Evolutionary conservation across 2,888 invertebrate species (phyloP).

Genomic region (Rhingia campestris): DNA sequence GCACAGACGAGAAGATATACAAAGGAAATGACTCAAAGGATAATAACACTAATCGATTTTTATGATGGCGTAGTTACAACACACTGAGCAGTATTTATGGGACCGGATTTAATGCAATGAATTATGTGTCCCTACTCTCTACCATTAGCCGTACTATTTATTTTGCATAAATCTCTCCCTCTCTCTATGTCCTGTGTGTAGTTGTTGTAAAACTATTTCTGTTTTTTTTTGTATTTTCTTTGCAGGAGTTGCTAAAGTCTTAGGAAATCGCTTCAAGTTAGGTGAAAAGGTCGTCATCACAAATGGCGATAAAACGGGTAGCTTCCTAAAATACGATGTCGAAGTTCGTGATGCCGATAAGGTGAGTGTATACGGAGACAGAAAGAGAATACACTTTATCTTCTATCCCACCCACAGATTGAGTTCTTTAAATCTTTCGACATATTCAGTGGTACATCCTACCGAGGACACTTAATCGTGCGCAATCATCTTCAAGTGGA

Average conservation of each 20-base stretch:
- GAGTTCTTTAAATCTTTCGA: slow-evolving; percentile 81
- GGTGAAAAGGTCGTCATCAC: slow-evolving; percentile 81
- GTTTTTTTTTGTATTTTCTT: slow-evolving; percentile 35
- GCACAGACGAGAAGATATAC: slow-evolving; percentile 26
- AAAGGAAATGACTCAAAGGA: slow-evolving; percentile 71
- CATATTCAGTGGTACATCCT: slow-evolving; percentile 81
- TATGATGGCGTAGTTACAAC: slow-evolving; percentile 75
- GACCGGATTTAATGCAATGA: slow-evolving; percentile 78
- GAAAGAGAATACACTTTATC: slow-evolving; percentile 24
- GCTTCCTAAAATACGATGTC: slow-evolving; percentile 81
- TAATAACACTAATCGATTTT: slow-evolving; percentile 78
- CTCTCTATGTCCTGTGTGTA: neutral
- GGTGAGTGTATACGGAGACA: slow-evolving; percentile 76
- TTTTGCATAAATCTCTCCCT: slow-evolving; percentile 67
- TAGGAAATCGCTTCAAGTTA: slow-evolving; percentile 79
- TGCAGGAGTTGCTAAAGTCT: slow-evolving; percentile 80
- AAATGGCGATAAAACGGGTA: slow-evolving; percentile 80
- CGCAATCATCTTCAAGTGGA: slow-evolving; percentile 82
- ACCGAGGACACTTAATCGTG: slow-evolving; percentile 80
- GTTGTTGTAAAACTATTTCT: too few species aligned
- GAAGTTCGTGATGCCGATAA: slow-evolving; percentile 82
- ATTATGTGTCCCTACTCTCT: slow-evolving; percentile 76
- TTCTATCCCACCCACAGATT: slow-evolving; percentile 77
- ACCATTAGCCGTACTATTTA: slow-evolving; percentile 70
- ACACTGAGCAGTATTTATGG: slow-evolving; percentile 77